Evolutionary conservation across 2,113 vertebrate species (phyloP).

Genomic region (Dromiciops gliroides): DNA sequence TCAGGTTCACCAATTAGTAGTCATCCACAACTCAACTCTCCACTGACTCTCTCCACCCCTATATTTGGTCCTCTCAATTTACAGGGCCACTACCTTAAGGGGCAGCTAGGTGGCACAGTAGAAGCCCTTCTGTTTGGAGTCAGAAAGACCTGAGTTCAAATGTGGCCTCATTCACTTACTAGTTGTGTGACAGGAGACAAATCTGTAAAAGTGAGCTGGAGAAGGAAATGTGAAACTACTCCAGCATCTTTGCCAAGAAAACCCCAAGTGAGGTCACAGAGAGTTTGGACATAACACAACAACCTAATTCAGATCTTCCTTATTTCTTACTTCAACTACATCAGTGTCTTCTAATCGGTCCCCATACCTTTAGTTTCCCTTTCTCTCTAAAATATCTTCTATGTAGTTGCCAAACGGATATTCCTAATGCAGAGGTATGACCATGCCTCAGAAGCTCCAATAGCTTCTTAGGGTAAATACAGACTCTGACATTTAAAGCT

Average conservation of each 20-base stretch:
- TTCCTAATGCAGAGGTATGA: not conserved
- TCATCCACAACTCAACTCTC: not conserved
- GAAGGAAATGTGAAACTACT: not conserved
- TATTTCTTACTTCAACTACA: not conserved
- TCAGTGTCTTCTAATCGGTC: not conserved
- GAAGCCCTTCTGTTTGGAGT: not conserved
- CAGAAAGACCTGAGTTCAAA: not conserved
- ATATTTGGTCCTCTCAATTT: not conserved
- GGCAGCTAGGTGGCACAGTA: not conserved
- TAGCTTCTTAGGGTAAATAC: not conserved
- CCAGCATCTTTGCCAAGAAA: not conserved
- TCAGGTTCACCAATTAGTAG: not conserved
- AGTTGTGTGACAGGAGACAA: not conserved
- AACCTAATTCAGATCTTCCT: not conserved
- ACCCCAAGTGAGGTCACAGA: not conserved
- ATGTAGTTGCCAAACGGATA: not conserved
- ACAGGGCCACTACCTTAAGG: not conserved
- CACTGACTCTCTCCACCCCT: not conserved
- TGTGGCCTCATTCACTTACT: not conserved
- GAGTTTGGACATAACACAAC: not conserved
- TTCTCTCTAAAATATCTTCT: not conserved
- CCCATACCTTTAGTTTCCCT: not conserved
- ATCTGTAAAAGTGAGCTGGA: not conserved
- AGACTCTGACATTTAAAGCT: not conserved
- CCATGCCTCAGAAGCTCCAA: not conserved